A percentile compares a stretch with the other conserved stretches of the same genome.
Evolutionary conservation across 2,888 invertebrate species (phyloP).

Genomic region (Nemurella pictetii): DNA sequence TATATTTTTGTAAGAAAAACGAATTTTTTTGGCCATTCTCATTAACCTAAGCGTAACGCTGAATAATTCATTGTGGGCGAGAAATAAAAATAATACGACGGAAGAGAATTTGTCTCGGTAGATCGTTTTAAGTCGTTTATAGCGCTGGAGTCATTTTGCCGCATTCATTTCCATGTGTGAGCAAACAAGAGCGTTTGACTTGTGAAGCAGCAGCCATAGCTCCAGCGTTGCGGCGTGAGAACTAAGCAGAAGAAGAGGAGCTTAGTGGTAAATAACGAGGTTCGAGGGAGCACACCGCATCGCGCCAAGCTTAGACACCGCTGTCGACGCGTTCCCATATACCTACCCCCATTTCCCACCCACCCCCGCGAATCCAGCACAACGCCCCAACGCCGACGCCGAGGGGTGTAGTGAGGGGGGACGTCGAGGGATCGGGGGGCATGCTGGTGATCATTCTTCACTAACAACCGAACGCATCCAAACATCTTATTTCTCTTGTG

Average conservation of each 20-base stretch:
- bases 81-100: not conserved
- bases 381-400: no score
- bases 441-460: slow-evolving; percentile 17
- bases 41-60: not conserved
- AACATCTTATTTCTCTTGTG: not conserved
- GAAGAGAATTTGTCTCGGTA: not conserved
- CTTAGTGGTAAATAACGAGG: not conserved
- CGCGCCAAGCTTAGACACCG: not conserved
- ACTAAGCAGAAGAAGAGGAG: not conserved
- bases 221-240: not conserved
- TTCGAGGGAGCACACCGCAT: not conserved
- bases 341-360: not conserved
- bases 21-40: not conserved
- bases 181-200: not conserved
- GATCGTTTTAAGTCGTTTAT: not conserved
- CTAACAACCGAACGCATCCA: not conserved
- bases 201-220: not conserved
- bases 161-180: not conserved
- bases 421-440: not conserved
- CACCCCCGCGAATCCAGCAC: no score
- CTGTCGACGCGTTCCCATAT: not conserved
- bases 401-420: no score
- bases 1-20: no score
- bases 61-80: not conserved
- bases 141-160: not conserved